Evolutionary conservation across 2,113 vertebrate species (phyloP), one percentile per base, ranked within the genome.

Genomic region (Stomatorhinus ivindoensis): DNA sequence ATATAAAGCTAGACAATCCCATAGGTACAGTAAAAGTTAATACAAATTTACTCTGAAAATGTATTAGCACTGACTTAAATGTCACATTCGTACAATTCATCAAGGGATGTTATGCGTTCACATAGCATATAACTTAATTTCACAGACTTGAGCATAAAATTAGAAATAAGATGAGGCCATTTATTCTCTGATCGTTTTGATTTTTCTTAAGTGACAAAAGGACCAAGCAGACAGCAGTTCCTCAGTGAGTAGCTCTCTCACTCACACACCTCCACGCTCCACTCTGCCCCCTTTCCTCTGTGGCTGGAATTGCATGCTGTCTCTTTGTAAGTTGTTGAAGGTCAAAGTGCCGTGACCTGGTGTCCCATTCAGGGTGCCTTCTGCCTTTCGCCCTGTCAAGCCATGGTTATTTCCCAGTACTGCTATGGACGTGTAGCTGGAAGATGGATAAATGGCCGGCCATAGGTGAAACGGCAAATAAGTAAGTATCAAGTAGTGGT

Each of bases 101-200:
- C 44, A 24, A 47, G 39, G 82, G 44, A 84, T 84, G 82, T 19
- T 84, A 84, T 39, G 15, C 13, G 15, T 80, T 80, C 73, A 51
- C 44, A 50, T 19, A 51, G 27, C 85, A 51, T 48, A 10, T 50
- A 48, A 86, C 85, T 86, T 86, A 21, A 51, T 86, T 86, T 86
- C 85, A 53, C 85, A 86, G 21, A 31, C 84, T 83, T 83, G 80
- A 83, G 39, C 44, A 86, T 51, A 80, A 80, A 86, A 15, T 50
- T 51, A 19, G 11, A 86, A 46, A 47, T 47, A 46, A 47, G 44
- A 84, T 24, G 44, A 84, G 21, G n/a, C 19, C 19, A 46, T 84
- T 82, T 44, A 47, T 24, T 47, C 39, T 47, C 19, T 47, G 19
- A n/a, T 84, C 1, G 0, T 84, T 84, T 24, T 11, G 17, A 46